A percentile compares a stretch with the other conserved stretches of the same genome.
phyloP scores from a whole-genome alignment of 1,140 invertebrate genomes.

The Drosophila leontia region DNA sequence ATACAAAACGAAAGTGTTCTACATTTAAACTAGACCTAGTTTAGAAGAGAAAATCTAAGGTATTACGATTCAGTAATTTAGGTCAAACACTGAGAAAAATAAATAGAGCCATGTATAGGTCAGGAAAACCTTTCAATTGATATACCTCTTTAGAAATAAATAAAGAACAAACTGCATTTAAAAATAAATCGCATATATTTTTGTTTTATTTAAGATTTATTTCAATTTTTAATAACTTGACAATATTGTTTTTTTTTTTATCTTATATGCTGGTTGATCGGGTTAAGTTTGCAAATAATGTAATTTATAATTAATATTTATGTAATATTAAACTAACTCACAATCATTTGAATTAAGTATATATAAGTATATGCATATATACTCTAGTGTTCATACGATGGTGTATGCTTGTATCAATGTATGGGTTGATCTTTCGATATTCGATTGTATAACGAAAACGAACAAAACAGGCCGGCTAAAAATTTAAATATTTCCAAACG shows the following conservation, averaged over 20 bases:
- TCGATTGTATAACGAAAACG: conserved; percentile 58
- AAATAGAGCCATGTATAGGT: too few relatives aligned
- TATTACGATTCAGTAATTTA: neutral
- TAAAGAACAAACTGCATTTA: neutral
- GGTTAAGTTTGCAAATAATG: conserved; percentile 83
- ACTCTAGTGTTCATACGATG: conserved; percentile 34
- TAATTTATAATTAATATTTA: conserved; percentile 83
- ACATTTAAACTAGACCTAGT: neutral
- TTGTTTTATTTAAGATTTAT: conserved; percentile 62
- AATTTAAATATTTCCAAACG: conserved; percentile 51
- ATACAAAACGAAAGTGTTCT: neutral
- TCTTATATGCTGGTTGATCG: conserved; percentile 78
- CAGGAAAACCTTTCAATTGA: too few relatives aligned
- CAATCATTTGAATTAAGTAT: conserved; percentile 83
- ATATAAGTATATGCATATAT: conserved; percentile 61
- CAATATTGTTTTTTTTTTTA: conserved; percentile 70
- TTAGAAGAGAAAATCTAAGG: neutral
- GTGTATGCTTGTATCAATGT: conserved; percentile 32
- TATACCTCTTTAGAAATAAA: neutral
- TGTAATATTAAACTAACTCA: conserved; percentile 83
- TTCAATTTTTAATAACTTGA: conserved; percentile 79
- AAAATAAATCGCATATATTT: neutral
- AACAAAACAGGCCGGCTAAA: conserved; percentile 50
- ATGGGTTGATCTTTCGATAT: conserved; percentile 50
- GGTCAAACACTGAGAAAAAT: neutral